phyloP scores from a whole-genome alignment of 2,888 invertebrate species.

The Cloeon dipterum region DNA sequence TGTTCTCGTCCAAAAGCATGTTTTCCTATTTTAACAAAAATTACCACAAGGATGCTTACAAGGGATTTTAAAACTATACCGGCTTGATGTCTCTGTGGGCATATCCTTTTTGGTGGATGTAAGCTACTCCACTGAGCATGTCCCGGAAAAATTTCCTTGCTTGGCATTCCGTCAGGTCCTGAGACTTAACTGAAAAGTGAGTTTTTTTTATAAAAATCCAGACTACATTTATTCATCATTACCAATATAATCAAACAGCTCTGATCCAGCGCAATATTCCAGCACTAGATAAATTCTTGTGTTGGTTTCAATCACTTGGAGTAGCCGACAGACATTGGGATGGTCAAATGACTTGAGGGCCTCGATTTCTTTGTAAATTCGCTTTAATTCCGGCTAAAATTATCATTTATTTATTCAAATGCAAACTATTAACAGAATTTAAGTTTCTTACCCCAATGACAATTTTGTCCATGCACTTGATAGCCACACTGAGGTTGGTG shows the following conservation, averaged over 20 bases:
- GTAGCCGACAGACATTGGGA: constrained; percentile 52
- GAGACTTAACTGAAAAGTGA: constrained; percentile 32
- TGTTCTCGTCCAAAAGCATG: constrained; percentile 44
- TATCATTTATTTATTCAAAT: constrained; percentile 2
- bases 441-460: constrained; percentile 32
- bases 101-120: constrained; percentile 48
- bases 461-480: constrained; percentile 61
- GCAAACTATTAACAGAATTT: background rate
- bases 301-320: constrained; percentile 54
- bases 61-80: constrained; percentile 22
- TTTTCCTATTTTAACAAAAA: constrained; percentile 33
- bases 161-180: constrained; percentile 42
- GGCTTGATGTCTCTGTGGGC: constrained; percentile 66
- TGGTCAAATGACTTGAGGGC: constrained; percentile 46
- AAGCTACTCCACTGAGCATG: constrained; percentile 54
- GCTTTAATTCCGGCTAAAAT: constrained; percentile 34
- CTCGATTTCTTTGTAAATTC: constrained; percentile 46
- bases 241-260: constrained; percentile 62
- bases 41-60: background rate
- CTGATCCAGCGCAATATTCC: constrained; percentile 65
- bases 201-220: no score
- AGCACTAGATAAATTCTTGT: constrained; percentile 52
- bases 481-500: constrained; percentile 61
- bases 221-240: constrained; percentile 5
- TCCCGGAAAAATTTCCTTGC: constrained; percentile 55